Conservation (phyloP, 2,888 invertebrate species). For the Steinernema hermaphroditum region DNA sequence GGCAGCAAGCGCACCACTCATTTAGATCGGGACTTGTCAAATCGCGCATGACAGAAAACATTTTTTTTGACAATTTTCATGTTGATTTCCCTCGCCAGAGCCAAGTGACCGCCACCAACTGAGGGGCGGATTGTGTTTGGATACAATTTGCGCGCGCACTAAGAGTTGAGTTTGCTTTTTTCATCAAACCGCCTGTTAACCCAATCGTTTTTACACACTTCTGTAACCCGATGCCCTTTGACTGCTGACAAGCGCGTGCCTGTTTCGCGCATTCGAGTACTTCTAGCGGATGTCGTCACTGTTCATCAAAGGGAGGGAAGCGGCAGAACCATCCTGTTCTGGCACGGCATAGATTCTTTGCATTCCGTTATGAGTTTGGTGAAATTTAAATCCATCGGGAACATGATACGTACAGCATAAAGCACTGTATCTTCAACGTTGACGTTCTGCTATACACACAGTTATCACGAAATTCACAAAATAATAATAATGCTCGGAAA, state of each 20-base stretch:
- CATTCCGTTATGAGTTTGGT: no score
- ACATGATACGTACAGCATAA: no score
- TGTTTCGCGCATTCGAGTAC: conserved; percentile 20
- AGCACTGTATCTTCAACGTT: no score
- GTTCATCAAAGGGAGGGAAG: no score
- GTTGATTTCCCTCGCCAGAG: neutral
- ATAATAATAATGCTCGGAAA: no score
- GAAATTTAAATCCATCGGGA: no score
- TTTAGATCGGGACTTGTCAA: conserved; percentile 7
- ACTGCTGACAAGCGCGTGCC: neutral
- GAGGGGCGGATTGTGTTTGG: neutral
- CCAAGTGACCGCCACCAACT: neutral
- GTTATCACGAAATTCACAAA: no score
- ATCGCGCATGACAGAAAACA: conserved; percentile 21
- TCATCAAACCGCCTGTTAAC: conserved; percentile 1
- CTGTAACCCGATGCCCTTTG: neutral
- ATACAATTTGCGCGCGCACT: neutral
- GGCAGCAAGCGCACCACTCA: conserved; percentile 16
- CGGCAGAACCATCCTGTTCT: no score
- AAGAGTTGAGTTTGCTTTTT: neutral
- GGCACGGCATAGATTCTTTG: no score
- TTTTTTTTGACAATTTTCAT: conserved; percentile 16
- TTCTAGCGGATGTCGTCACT: neutral
- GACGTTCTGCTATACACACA: no score
- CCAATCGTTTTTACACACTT: neutral